phyloP scores from a whole-genome alignment of 2,113 vertebrate species.

The Bujurquina vittata region DNA sequence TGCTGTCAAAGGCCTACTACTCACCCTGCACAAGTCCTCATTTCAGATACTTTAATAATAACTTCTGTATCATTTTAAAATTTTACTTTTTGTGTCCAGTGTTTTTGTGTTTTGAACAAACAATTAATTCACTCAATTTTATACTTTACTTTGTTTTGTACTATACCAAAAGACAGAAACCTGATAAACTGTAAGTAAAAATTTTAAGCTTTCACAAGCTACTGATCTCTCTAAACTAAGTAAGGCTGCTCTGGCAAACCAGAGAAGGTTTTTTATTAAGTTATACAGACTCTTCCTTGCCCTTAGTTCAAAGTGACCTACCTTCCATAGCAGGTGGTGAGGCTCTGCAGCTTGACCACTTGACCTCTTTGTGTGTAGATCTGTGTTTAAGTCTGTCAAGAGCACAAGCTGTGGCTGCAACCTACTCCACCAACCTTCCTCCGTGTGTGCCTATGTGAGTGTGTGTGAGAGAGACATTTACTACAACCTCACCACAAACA shows the following conservation, averaged over 20 bases:
- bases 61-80: too few relatives aligned
- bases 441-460: neutral
- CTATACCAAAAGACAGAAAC: neutral
- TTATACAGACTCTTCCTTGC: neutral
- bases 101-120: neutral
- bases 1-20: neutral
- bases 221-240: too few relatives aligned
- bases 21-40: neutral
- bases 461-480: constrained; percentile 17
- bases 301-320: constrained; percentile 33
- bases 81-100: too few relatives aligned
- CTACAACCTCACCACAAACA: constrained; percentile 23
- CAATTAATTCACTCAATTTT: neutral
- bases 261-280: neutral
- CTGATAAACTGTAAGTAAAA: too few relatives aligned
- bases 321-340: constrained; percentile 24
- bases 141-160: neutral
- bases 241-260: too few relatives aligned
- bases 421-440: constrained; percentile 32
- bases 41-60: too few relatives aligned
- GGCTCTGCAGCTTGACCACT: constrained; percentile 10
- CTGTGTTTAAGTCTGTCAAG: constrained; percentile 42
- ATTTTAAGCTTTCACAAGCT: too few relatives aligned
- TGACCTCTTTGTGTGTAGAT: constrained; percentile 48
- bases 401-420: constrained; percentile 38